A percentile compares a stretch with the other conserved stretches of the same genome.
phyloP scores from a whole-genome alignment of 2,797 vertebrate genomes.

The Propithecus deckenii region DNA sequence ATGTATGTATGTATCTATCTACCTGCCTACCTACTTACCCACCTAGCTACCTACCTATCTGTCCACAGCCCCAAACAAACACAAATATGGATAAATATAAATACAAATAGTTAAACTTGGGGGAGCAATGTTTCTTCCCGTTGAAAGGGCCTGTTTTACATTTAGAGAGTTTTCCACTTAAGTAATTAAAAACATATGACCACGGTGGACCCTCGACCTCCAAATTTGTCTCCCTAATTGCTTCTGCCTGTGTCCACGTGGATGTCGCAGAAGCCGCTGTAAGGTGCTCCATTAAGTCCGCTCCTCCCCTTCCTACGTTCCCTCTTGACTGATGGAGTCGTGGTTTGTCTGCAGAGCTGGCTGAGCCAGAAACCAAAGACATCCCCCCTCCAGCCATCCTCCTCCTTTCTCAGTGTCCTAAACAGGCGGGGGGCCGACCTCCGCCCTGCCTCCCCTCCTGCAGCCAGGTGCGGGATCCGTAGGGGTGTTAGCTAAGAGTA shows the following conservation, averaged over 20 bases:
- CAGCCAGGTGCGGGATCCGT: background rate
- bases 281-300: background rate
- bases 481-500: background rate
- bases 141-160: constrained; percentile 1
- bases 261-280: background rate
- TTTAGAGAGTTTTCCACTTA: background rate
- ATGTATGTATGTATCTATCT: background rate
- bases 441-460: background rate
- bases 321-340: background rate
- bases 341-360: background rate
- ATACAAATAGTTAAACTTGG: background rate
- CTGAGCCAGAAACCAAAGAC: background rate
- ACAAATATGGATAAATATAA: background rate
- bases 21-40: no score
- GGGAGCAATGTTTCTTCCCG: background rate
- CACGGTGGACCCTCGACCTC: background rate
- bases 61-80: background rate
- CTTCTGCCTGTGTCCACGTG: background rate
- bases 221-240: background rate
- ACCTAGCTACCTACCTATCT: background rate
- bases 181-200: constrained; percentile 26
- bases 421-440: accelerated
- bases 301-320: background rate
- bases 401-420: background rate
- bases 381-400: background rate